A percentile compares a stretch with the other conserved stretches of the same genome.
Evolutionary conservation across 2,888 invertebrate species (phyloP).

Genomic region (Cenopis cana): DNA sequence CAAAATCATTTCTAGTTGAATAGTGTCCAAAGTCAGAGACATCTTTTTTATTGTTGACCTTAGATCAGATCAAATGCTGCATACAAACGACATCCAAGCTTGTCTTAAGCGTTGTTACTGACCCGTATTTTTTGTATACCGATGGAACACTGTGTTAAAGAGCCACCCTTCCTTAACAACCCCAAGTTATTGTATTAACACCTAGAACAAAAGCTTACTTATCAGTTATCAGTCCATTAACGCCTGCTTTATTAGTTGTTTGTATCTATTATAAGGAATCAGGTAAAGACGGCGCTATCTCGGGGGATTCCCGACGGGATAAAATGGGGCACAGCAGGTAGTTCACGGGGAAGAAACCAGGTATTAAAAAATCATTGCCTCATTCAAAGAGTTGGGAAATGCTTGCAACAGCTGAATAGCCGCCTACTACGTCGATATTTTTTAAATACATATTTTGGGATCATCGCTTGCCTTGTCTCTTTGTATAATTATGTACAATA

Average conservation of each 20-base stretch:
- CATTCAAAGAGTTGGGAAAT: slow-evolving; percentile 18
- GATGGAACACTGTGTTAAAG: not conserved
- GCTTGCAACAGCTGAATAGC: slow-evolving; percentile 15
- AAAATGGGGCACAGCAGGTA: slow-evolving; percentile 25
- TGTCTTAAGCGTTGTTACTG: not conserved
- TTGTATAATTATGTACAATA: too few relatives aligned
- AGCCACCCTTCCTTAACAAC: not conserved
- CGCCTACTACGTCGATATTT: too few relatives aligned
- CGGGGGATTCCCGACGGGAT: slow-evolving; percentile 34
- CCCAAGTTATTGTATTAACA: slow-evolving; percentile 24
- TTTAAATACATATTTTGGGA: slow-evolving; percentile 8
- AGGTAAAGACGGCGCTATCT: slow-evolving; percentile 33
- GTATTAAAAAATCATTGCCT: slow-evolving; percentile 10
- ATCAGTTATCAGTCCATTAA: slow-evolving; percentile 14
- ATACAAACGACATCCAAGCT: not conserved
- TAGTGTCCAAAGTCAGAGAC: too few relatives aligned
- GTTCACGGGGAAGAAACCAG: not conserved
- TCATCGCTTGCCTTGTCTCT: not conserved
- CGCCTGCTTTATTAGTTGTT: slow-evolving; percentile 25
- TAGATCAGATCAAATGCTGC: too few relatives aligned
- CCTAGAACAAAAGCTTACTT: slow-evolving; percentile 25
- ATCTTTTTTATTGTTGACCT: too few relatives aligned
- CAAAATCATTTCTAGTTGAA: too few relatives aligned
- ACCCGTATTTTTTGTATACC: not conserved
- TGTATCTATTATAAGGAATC: slow-evolving; percentile 8